Conservation (phyloP, 2,888 invertebrate species). For the Esperia sulphurella region DNA sequence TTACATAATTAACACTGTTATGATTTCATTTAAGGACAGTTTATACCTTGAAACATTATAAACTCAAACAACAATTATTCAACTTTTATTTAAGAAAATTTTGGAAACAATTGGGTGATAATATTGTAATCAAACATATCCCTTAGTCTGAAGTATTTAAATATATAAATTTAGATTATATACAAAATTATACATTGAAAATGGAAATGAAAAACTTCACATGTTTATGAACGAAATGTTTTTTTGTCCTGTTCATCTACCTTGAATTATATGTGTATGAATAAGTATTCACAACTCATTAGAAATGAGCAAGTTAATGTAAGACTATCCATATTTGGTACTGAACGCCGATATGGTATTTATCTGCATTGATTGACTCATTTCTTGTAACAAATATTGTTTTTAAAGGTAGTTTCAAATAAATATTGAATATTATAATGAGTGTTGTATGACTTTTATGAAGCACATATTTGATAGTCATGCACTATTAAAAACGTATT, state of each 20-base stretch:
- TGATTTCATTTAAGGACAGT: conserved; percentile 10
- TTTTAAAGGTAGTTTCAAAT: conserved; percentile 5
- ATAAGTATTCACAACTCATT: too few relatives aligned
- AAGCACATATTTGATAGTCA: conserved; percentile 5
- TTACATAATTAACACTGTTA: neutral
- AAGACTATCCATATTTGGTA: conserved; percentile 55
- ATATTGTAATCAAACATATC: conserved; percentile 71
- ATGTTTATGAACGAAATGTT: neutral
- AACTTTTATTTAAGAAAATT: conserved; percentile 16
- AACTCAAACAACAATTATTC: conserved; percentile 1
- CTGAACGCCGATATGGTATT: conserved; percentile 50
- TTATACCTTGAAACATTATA: neutral
- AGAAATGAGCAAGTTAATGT: conserved; percentile 49
- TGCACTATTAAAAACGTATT: conserved; percentile 11
- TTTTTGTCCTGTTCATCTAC: conserved; percentile 35
- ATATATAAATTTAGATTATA: conserved; percentile 26
- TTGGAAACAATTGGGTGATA: conserved; percentile 50
- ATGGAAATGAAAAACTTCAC: neutral
- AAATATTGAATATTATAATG: conserved; percentile 9
- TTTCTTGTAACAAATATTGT: conserved; percentile 26
- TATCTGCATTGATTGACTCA: conserved; percentile 53
- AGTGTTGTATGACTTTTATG: conserved; percentile 11
- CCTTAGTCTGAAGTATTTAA: conserved; percentile 61
- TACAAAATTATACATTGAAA: conserved; percentile 19
- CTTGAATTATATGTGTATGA: conserved; percentile 6